Conservation (phyloP, 2,113 vertebrate genomes). For the Holacanthus passer region DNA sequence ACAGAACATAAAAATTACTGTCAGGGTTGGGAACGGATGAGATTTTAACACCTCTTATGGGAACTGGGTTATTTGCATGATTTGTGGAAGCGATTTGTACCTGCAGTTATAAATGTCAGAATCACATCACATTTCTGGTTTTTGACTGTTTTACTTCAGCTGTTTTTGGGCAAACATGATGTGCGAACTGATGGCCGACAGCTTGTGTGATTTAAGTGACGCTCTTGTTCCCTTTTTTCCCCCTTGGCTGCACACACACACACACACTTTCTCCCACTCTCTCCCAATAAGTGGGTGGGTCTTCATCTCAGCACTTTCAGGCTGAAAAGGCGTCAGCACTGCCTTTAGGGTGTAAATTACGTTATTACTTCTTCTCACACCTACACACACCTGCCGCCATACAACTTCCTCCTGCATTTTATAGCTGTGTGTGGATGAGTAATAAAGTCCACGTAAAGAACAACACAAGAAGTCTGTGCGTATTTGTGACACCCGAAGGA, state of each 20-base stretch:
- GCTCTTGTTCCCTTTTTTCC: background rate
- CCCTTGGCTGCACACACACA: background rate
- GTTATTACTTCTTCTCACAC: constrained; percentile 22
- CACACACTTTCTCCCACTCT: background rate
- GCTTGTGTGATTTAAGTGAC: constrained; percentile 1
- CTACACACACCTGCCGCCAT: constrained; percentile 5
- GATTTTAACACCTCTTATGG: constrained; percentile 18
- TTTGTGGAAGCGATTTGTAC: background rate
- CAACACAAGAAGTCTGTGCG: background rate
- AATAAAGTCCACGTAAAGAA: constrained; percentile 13
- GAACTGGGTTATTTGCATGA: constrained; percentile 24
- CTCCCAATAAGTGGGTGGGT: constrained; percentile 1
- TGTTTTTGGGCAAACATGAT: constrained; percentile 6
- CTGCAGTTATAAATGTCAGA: background rate
- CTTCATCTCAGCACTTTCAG: background rate
- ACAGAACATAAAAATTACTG: constrained; percentile 31
- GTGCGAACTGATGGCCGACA: background rate
- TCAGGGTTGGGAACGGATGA: constrained; percentile 15
- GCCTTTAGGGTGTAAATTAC: background rate
- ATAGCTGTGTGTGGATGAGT: constrained; percentile 35
- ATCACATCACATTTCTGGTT: background rate
- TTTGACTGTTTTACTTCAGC: background rate
- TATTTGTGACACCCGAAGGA: background rate
- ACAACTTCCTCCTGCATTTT: constrained; percentile 6
- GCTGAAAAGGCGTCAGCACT: background rate